phyloP scores from a whole-genome alignment of 2,888 invertebrate species.

The Teleogryllus oceanicus region DNA sequence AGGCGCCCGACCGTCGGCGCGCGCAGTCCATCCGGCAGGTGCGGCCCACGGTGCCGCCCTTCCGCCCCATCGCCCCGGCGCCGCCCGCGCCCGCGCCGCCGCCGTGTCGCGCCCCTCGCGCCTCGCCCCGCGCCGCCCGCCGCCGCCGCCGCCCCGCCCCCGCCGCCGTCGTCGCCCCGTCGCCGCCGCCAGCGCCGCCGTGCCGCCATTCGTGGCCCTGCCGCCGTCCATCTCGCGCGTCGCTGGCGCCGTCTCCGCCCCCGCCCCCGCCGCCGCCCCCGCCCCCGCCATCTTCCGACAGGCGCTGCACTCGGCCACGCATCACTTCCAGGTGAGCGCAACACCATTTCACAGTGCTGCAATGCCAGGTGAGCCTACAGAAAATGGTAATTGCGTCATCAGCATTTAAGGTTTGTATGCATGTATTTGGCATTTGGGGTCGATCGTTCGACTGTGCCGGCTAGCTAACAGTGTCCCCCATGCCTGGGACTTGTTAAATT shows the following conservation, averaged over 20 bases:
- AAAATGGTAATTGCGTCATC: too few relatives aligned
- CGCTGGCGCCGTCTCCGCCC: constrained; percentile 49
- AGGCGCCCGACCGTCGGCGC: constrained; percentile 42
- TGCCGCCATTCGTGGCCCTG: constrained; percentile 55
- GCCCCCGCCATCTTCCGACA: constrained; percentile 47
- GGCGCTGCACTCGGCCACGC: constrained; percentile 46
- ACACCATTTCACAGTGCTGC: too few relatives aligned
- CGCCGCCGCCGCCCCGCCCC: constrained; percentile 31
- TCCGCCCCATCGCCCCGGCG: constrained; percentile 71
- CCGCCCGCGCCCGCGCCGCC: constrained; percentile 31
- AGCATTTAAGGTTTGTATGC: too few relatives aligned
- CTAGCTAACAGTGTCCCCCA: too few relatives aligned
- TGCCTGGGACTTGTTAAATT: too few relatives aligned
- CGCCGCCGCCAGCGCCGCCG: constrained; percentile 46
- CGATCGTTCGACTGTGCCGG: too few relatives aligned
- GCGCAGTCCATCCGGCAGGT: constrained; percentile 37
- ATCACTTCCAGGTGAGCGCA: constrained; percentile 41
- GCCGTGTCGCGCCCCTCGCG: constrained; percentile 68
- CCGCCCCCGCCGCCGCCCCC: constrained; percentile 40
- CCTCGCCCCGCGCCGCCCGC: constrained; percentile 61
- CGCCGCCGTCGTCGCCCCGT: constrained; percentile 37
- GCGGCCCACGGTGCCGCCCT: constrained; percentile 65
- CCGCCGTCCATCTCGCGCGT: constrained; percentile 58
- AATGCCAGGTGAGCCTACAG: too few relatives aligned
- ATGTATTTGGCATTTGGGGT: too few relatives aligned